Evolutionary conservation across 2,888 invertebrate species (phyloP).

Genomic region (Cerceris ruficornis): DNA sequence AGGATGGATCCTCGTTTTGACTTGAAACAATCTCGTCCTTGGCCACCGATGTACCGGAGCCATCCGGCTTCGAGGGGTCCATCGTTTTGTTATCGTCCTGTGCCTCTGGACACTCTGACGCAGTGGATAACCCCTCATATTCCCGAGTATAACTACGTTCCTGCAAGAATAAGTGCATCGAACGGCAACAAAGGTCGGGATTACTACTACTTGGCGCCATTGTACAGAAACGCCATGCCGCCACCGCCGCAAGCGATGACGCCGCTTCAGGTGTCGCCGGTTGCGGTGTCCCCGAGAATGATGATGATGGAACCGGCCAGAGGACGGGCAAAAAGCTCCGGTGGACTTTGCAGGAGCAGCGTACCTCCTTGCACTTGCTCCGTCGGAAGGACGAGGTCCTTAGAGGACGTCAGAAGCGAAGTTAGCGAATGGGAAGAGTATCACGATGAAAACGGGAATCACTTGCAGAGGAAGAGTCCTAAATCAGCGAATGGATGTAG

Average conservation of each 20-base stretch:
- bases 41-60: constrained; percentile 86
- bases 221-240: constrained; percentile 87
- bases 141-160: constrained; percentile 82
- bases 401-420: constrained; percentile 88
- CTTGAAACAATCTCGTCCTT: constrained; percentile 83
- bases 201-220: constrained; percentile 87
- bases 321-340: constrained; percentile 68
- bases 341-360: constrained; percentile 65
- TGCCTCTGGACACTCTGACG: constrained; percentile 82
- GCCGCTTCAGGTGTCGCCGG: constrained; percentile 64
- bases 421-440: constrained; percentile 86
- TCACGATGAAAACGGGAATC: constrained; percentile 86
- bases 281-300: constrained; percentile 75
- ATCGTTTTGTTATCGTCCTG: constrained; percentile 81
- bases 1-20: constrained; percentile 85
- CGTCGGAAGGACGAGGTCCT: constrained; percentile 85
- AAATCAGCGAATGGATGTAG: constrained; percentile 83
- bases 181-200: constrained; percentile 81
- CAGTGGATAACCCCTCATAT: constrained; percentile 83
- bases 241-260: constrained; percentile 76
- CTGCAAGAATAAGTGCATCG: constrained; percentile 81
- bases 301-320: constrained; percentile 76
- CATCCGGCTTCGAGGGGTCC: constrained; percentile 74
- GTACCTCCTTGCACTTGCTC: constrained; percentile 85
- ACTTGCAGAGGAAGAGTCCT: constrained; percentile 82